Conservation (phyloP, 2,113 vertebrate genomes). For the Forbesichthys papilliferus region DNA sequence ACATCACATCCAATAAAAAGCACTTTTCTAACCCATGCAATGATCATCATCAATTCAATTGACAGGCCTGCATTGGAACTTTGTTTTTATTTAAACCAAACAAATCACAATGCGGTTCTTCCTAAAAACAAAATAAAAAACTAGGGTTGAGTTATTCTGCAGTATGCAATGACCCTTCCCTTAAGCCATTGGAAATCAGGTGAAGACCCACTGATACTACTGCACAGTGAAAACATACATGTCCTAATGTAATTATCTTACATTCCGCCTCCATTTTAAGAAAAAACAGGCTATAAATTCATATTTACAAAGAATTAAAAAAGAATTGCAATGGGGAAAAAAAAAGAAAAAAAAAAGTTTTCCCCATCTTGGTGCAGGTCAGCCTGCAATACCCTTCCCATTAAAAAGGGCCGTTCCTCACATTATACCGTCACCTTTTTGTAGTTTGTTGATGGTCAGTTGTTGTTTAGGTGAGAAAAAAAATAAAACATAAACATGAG, state of each 20-base stretch:
- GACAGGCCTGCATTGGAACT: not conserved
- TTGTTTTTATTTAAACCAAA: slow-evolving; percentile 1
- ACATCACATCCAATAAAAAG: no score
- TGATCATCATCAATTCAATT: no score
- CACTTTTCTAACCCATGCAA: no score
- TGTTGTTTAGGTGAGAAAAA: slow-evolving; percentile 28
- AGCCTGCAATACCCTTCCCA: slow-evolving; percentile 38
- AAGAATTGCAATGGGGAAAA: slow-evolving; percentile 41
- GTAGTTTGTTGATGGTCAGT: slow-evolving; percentile 30
- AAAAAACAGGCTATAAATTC: slow-evolving; percentile 51
- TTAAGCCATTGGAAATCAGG: not conserved
- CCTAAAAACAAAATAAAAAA: slow-evolving; percentile 54
- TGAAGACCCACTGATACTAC: slow-evolving; percentile 23
- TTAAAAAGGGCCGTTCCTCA: slow-evolving; percentile 23
- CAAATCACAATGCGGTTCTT: slow-evolving; percentile 38
- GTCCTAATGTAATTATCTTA: slow-evolving; percentile 50
- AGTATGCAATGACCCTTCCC: slow-evolving; percentile 28
- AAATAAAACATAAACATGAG: slow-evolving; percentile 38
- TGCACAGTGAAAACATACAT: slow-evolving; percentile 51
- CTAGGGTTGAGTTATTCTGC: slow-evolving; percentile 33
- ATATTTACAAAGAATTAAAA: slow-evolving; percentile 66
- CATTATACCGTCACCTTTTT: slow-evolving; percentile 8
- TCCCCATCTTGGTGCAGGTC: slow-evolving; percentile 40
- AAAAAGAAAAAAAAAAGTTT: slow-evolving; percentile 53
- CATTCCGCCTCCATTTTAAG: slow-evolving; percentile 49